Evolutionary conservation across 37 sponge, comb jelly and placozoan genomes (phyloP).

Genomic region (Agelas oroides): DNA sequence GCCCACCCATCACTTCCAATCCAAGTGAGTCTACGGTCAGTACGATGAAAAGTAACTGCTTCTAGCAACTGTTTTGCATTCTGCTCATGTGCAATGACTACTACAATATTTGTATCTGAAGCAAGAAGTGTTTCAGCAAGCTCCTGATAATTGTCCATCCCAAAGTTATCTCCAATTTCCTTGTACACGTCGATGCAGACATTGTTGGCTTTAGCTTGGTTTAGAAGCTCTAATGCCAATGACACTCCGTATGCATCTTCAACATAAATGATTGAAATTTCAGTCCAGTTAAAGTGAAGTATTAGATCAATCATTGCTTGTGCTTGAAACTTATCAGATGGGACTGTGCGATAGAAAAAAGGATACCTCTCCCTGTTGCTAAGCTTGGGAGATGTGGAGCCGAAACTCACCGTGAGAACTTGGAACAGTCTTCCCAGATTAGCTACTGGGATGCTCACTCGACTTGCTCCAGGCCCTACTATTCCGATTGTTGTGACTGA

Average conservation of each 20-base stretch:
- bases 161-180: neutral
- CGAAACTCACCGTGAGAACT: slow-evolving; percentile 77
- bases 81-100: slow-evolving; percentile 22
- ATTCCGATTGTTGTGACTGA: slow-evolving; percentile 28
- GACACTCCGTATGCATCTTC: slow-evolving; percentile 49
- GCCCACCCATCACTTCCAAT: slow-evolving; percentile 82
- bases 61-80: slow-evolving; percentile 1
- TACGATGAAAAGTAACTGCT: neutral
- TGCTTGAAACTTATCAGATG: slow-evolving; percentile 75
- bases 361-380: slow-evolving; percentile 60
- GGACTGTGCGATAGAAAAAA: slow-evolving; percentile 79
- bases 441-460: slow-evolving; percentile 57
- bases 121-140: neutral
- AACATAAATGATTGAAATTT: slow-evolving; percentile 35
- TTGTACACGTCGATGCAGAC: slow-evolving; percentile 48
- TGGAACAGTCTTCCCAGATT: slow-evolving; percentile 63
- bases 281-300: slow-evolving; percentile 51
- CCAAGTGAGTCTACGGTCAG: slow-evolving; percentile 44
- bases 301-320: slow-evolving; percentile 75
- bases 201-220: neutral
- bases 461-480: slow-evolving; percentile 71
- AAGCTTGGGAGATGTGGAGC: slow-evolving; percentile 62
- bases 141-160: neutral
- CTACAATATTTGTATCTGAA: slow-evolving; percentile 39
- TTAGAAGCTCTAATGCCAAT: slow-evolving; percentile 30